Evolutionary conservation across 2,113 vertebrate genomes (phyloP).

Genomic region (Columbina picui): DNA sequence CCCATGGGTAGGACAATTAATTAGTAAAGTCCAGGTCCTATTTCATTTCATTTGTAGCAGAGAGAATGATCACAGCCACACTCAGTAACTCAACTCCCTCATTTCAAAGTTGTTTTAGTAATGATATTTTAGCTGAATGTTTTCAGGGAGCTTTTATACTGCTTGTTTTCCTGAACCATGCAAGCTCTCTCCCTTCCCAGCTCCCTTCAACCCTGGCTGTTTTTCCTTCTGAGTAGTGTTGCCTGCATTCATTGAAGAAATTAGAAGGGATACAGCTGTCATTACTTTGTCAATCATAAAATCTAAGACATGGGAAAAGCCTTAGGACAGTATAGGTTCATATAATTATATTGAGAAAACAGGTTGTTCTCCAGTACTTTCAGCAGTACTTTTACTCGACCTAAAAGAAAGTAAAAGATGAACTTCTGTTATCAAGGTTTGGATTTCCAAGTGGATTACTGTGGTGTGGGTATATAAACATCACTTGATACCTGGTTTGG

Average conservation of each 20-base stretch:
- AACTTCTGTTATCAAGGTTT: background rate
- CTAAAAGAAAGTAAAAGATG: background rate
- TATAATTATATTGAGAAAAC: background rate
- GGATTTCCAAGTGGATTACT: background rate
- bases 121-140: constrained; percentile 50
- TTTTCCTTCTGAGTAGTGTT: background rate
- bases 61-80: constrained; percentile 33
- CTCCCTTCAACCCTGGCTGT: background rate
- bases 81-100: constrained; percentile 23
- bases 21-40: constrained; percentile 61
- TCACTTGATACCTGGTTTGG: background rate
- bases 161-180: background rate
- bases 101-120: constrained; percentile 64
- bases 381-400: background rate
- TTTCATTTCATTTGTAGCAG: constrained; percentile 67
- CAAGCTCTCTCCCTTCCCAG: background rate
- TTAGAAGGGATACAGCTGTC: constrained; percentile 15
- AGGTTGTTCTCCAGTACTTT: background rate
- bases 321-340: background rate
- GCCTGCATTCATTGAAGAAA: constrained; percentile 22
- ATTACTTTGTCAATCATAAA: constrained; percentile 25
- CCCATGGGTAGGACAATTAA: constrained; percentile 73
- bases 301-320: background rate
- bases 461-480: background rate
- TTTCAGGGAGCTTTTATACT: constrained; percentile 30